These are phyloP conservation scores for Pangasius sanitwongsei DNA, from an alignment of 2,797 vertebrate genomes.

Conservation along the genomic window DNA sequence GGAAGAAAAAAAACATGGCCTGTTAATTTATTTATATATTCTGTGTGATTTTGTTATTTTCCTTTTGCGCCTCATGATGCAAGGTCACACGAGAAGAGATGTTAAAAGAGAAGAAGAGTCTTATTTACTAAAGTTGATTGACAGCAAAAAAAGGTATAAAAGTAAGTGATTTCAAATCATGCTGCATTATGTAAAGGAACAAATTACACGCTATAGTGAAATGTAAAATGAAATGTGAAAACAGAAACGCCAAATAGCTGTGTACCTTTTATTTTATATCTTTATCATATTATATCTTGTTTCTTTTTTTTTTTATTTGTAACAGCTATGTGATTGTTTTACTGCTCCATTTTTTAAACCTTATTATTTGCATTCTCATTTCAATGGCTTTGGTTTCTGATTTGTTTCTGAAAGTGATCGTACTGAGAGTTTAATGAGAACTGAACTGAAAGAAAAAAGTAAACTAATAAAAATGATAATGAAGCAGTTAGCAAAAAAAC, in stretches of 20 bases:
- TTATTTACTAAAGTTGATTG: conserved; percentile 66
- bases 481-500: too few relatives aligned
- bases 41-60: conserved; percentile 70
- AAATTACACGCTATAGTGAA: background rate
- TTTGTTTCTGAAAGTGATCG: background rate
- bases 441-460: background rate
- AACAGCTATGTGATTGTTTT: background rate
- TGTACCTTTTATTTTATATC: background rate
- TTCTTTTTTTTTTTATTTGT: background rate
- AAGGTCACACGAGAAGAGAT: conserved; percentile 55
- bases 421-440: background rate
- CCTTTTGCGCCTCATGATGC: conserved; percentile 29
- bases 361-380: too few relatives aligned
- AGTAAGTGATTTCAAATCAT: background rate
- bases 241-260: background rate
- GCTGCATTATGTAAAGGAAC: background rate
- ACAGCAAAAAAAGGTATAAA: background rate
- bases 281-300: background rate
- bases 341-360: background rate
- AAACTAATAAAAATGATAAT: too few relatives aligned
- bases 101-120: conserved; percentile 71
- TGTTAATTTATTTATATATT: conserved; percentile 76
- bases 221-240: background rate
- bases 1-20: conserved; percentile 55
- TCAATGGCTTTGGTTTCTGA: background rate